Evolutionary conservation across 2,113 vertebrate genomes (phyloP), one percentile per base, ranked within the genome.

Genomic region (Australoheros scitulus): DNA sequence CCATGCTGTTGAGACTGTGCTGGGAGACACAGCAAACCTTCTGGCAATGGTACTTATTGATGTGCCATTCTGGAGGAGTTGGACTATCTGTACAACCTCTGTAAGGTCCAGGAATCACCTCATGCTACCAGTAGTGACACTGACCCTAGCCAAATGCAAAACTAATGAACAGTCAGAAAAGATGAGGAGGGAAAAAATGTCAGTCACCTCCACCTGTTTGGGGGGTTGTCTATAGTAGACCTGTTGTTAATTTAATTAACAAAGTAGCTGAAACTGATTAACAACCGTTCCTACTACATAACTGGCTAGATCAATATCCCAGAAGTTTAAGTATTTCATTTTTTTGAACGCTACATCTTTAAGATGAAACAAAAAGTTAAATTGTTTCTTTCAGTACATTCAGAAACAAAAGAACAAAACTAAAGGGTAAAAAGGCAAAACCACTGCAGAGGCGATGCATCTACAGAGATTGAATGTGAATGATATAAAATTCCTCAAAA

Each of bases 401-500:
- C 17, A 18, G 22, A 75, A 29, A 61, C 18, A 74, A 11, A 11
- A 0, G 2, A 85, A 55, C 43, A 57, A 76, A 76, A 9, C 34
- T 18, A 50, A 64, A 68, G 14, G 29, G 7, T 38, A 47, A 26
- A 22, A 65, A 24, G 9, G 5, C 8, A 1, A 15, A 47, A 43
- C 36, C 15, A 56, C 11, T 22, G 5, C 20, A 20, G 20, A 63
- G 47, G 3, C 3, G 17, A 20, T 20, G 6, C 55, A 56, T 11
- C 52, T 18, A 18, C 17, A 20, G 50, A 52, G 7, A 34, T 6
- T 34, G 32, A 34, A 34, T 3, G 15, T 52, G 15, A 63, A 3
- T 82, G 29, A 56, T 80, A 38, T 78, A 68, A 61, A 64, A 81
- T 61, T 61, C 56, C n/a, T 60, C 24, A 47, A 36, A 57, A 29